Evolutionary conservation across 2,888 invertebrate genomes (phyloP).

Genomic region (Ectropis crepuscularia): DNA sequence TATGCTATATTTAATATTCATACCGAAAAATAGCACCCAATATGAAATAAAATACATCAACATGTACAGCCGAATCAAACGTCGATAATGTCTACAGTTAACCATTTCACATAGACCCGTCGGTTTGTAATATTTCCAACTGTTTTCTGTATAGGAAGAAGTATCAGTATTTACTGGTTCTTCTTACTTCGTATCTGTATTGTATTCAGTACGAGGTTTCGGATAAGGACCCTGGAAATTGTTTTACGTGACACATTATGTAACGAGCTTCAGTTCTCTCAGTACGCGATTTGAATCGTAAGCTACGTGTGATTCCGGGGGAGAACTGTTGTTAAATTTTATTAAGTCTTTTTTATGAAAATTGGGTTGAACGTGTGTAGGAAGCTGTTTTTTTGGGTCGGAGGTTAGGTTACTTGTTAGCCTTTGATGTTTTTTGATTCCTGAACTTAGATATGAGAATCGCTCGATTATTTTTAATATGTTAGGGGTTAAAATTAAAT

Average conservation of each 20-base stretch:
- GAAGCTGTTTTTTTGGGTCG: neutral
- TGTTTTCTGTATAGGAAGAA: conserved; percentile 24
- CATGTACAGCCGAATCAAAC: conserved; percentile 37
- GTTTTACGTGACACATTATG: conserved; percentile 74
- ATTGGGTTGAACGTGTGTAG: conserved; percentile 23
- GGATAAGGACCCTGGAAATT: conserved; percentile 70
- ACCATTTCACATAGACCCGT: conserved; percentile 32
- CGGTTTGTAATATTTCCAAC: conserved; percentile 12
- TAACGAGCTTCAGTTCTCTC: conserved; percentile 52
- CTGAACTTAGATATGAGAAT: too few species aligned
- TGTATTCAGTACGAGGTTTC: conserved; percentile 61
- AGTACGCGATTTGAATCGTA: conserved; percentile 45
- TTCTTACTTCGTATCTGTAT: conserved; percentile 46
- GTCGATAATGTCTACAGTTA: conserved; percentile 35
- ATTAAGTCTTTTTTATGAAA: conserved; percentile 31
- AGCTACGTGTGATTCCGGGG: conserved; percentile 35
- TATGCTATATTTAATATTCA: conserved; percentile 14
- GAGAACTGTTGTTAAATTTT: conserved; percentile 31
- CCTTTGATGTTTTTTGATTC: conserved; percentile 13
- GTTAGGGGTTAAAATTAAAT: too few species aligned
- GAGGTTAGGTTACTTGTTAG: conserved; percentile 16
- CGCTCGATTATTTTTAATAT: too few species aligned
- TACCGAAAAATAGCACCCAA: conserved; percentile 22
- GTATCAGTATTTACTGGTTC: conserved; percentile 38
- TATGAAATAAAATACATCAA: conserved; percentile 34